A percentile compares a stretch with the other conserved stretches of the same genome.
Evolutionary conservation across 2,113 vertebrate genomes (phyloP).

Genomic region (Podocnemis expansa): DNA sequence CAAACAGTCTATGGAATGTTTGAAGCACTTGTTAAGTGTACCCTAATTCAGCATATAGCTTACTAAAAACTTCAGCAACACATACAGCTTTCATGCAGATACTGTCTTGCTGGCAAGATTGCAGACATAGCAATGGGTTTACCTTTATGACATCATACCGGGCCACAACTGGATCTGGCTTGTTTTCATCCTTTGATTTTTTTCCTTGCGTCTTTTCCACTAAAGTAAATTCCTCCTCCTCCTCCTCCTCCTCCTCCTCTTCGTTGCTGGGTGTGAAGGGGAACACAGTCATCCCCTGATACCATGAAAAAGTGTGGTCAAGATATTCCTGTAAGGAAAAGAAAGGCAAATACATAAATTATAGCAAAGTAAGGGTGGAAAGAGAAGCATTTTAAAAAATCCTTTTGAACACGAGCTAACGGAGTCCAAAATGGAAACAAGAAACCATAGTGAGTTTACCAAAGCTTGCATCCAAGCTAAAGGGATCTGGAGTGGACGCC

Average conservation of each 20-base stretch:
- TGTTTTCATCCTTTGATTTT: constrained; percentile 82
- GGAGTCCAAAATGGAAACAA: not conserved
- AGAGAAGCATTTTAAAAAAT: not conserved
- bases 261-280: constrained; percentile 84
- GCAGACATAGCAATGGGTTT: not conserved
- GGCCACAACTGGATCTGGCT: constrained; percentile 87
- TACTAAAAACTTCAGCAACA: fast-evolving
- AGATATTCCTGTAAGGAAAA: constrained; percentile 83
- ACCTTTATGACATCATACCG: constrained; percentile 91
- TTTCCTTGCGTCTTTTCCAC: constrained; percentile 71
- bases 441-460: not conserved
- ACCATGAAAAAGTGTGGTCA: constrained; percentile 92
- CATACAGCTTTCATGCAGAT: not conserved
- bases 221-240: constrained; percentile 67
- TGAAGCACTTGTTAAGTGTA: not conserved
- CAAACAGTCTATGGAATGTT: not conserved
- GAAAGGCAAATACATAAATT: not conserved
- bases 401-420: not conserved
- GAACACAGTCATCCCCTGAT: constrained; percentile 84
- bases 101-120: not conserved
- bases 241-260: constrained; percentile 85
- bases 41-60: not conserved
- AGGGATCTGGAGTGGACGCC: not conserved
- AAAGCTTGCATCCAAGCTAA: not conserved
- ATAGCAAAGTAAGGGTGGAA: not conserved